These are phyloP conservation scores for Propsilocerus akamusi DNA, from an alignment of 1,140 invertebrate species.

Conservation along the genomic window DNA sequence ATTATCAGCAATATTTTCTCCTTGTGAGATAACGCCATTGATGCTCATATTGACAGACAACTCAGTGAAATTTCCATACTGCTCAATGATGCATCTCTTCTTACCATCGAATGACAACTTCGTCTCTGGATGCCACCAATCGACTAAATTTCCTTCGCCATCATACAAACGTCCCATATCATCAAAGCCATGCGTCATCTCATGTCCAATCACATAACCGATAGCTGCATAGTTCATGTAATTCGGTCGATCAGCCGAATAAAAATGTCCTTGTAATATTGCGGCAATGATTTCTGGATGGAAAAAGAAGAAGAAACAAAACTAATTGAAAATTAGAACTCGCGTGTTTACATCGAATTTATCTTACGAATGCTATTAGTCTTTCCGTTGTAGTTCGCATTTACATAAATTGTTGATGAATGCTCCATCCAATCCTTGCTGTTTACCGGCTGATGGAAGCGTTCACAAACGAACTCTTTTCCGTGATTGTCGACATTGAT, in stretches of 20 bases:
- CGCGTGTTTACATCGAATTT: conserved; percentile 3
- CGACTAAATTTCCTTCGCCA: conserved; percentile 29
- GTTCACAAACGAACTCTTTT: conserved; percentile 35
- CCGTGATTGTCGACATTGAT: conserved; percentile 38
- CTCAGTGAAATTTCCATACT: conserved; percentile 44
- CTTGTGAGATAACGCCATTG: conserved; percentile 40
- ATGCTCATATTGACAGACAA: conserved; percentile 17
- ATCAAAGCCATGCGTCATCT: conserved; percentile 40
- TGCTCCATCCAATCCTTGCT: conserved; percentile 48
- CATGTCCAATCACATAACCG: conserved; percentile 45
- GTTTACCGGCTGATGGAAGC: conserved; percentile 38
- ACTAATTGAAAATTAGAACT: neutral
- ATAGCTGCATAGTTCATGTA: conserved; percentile 53
- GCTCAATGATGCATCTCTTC: conserved; percentile 47
- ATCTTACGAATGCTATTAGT: conserved; percentile 45
- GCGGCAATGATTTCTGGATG: conserved; percentile 50
- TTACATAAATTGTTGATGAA: conserved; percentile 39
- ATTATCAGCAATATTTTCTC: conserved; percentile 50
- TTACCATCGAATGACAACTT: conserved; percentile 32
- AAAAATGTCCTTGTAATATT: conserved; percentile 55
- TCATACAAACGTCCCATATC: conserved; percentile 36
- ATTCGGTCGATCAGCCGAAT: conserved; percentile 41
- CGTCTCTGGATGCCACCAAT: conserved; percentile 35
- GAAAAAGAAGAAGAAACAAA: neutral
- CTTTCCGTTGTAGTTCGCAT: conserved; percentile 43